These are phyloP conservation scores for Danaus plexippus DNA, from an alignment of 1,140 invertebrate species.

Conservation along the genomic window DNA sequence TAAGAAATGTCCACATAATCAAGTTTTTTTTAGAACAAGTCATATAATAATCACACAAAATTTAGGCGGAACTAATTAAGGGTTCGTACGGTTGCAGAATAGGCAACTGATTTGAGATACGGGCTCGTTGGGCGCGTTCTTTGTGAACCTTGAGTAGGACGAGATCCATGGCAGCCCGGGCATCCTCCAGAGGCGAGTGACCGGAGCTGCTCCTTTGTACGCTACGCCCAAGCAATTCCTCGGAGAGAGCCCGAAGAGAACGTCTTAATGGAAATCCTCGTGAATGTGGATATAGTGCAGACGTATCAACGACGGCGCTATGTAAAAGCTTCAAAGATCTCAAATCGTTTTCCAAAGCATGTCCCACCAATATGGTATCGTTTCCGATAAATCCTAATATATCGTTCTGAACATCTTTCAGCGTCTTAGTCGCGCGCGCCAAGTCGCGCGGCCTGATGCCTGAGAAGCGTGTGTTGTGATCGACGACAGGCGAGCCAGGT, in stretches of 20 bases:
- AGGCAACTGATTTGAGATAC: slow-evolving; percentile 32
- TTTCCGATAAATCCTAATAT: slow-evolving; percentile 83
- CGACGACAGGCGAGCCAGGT: slow-evolving; percentile 82
- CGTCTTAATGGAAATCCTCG: slow-evolving; percentile 82
- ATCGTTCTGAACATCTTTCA: slow-evolving; percentile 88
- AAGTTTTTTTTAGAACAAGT: slow-evolving; percentile 42
- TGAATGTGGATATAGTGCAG: slow-evolving; percentile 86
- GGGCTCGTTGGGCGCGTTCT: slow-evolving; percentile 59
- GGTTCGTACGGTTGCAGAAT: slow-evolving; percentile 58
- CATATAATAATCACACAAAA: slow-evolving; percentile 41
- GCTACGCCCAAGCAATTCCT: slow-evolving; percentile 77
- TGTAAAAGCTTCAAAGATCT: slow-evolving; percentile 89
- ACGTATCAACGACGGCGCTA: slow-evolving; percentile 88
- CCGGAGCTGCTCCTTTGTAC: slow-evolving; percentile 86
- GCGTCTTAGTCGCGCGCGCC: slow-evolving; percentile 74
- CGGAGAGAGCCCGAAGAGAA: slow-evolving; percentile 84
- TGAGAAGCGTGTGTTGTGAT: slow-evolving; percentile 90
- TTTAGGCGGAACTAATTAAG: slow-evolving; percentile 59
- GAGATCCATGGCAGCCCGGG: slow-evolving; percentile 85
- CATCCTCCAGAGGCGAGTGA: slow-evolving; percentile 93
- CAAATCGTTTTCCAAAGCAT: slow-evolving; percentile 95
- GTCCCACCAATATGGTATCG: slow-evolving; percentile 94
- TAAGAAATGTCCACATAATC: slow-evolving; percentile 40
- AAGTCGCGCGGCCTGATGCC: slow-evolving; percentile 84
- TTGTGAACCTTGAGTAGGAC: slow-evolving; percentile 81